Evolutionary conservation across 1,140 invertebrate species (phyloP), one percentile per base, ranked within the genome.

Genomic region (Drosophila asahinai): DNA sequence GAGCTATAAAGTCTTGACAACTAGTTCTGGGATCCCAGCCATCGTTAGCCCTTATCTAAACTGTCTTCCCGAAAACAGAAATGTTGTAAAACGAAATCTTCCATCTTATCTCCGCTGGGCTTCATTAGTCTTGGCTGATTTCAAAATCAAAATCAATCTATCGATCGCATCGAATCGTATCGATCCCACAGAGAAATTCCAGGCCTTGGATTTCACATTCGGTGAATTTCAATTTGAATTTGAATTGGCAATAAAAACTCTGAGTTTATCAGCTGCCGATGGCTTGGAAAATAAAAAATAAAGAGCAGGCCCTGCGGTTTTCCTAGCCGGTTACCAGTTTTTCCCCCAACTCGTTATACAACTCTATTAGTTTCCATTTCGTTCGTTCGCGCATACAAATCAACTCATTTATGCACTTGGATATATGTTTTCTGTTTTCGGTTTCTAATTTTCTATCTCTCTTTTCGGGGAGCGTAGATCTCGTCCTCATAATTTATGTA

Each of bases 291-390:
- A 55, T 40, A 40, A 57, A 57, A 57, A 57, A 17, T 67, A 54
- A 67, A 68, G 38, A 68, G 48, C 27, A 22, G 17, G 19, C 30
- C 15, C 63, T 68, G 75, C 54, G 63, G 57, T 78, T 78, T 71
- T 66, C 65, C 77, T 58, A 27, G 22, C 73, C 79, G 47, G 72
- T 79, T 81, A 66, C 65, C 83, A 73, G 82, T 86, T 86, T 83
- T 74, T 30, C 78, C 62, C 61, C 38, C 51, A 75, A 86, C 83
- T 83, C 71, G 83, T 89, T 83, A 89, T 78, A 89, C 83, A 87
- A 87, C 83, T 87, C 84, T 87, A 87, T 87, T 87, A 87, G 84
- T 77, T 87, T 87, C 33, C 74, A 78, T 77, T 87, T 60, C 84
- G 63, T 61, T 60, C 54, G 47, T 40, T 58, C 55, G 57, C 74